A percentile compares a stretch with the other conserved stretches of the same genome.
Evolutionary conservation across 2,113 vertebrate species (phyloP).

Genomic region (Eolophus roseicapilla): DNA sequence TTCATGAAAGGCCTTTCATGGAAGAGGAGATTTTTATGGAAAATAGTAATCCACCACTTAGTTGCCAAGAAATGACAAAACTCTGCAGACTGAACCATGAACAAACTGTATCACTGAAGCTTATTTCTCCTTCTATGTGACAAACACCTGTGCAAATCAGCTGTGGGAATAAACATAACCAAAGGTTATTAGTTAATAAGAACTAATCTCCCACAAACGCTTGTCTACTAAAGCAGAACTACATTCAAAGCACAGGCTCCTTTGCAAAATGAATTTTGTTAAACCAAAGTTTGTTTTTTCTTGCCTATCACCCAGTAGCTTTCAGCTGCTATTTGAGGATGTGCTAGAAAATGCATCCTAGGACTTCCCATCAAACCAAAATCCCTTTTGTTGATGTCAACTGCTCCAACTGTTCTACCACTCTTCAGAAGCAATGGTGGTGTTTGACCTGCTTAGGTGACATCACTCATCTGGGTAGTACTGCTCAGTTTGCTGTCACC

Average conservation of each 20-base stretch:
- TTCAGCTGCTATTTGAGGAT: neutral
- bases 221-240: neutral
- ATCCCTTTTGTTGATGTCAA: neutral
- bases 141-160: conserved; percentile 54
- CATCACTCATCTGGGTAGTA: neutral
- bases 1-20: conserved; percentile 43
- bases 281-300: neutral
- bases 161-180: conserved; percentile 54
- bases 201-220: conserved; percentile 51
- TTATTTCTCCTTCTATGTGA: conserved; percentile 26
- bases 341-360: neutral
- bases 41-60: conserved; percentile 44
- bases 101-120: conserved; percentile 5
- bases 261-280: neutral
- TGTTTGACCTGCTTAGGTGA: neutral
- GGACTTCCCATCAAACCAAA: neutral
- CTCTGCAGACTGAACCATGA: conserved; percentile 12
- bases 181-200: conserved; percentile 61
- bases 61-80: conserved; percentile 60
- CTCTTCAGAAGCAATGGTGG: neutral
- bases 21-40: conserved; percentile 40
- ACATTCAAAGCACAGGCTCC: neutral
- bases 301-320: neutral
- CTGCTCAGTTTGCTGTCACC: neutral
- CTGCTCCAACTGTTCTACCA: neutral